Conservation (phyloP, 2,113 vertebrate genomes). For the Lepisosteus oculatus region DNA sequence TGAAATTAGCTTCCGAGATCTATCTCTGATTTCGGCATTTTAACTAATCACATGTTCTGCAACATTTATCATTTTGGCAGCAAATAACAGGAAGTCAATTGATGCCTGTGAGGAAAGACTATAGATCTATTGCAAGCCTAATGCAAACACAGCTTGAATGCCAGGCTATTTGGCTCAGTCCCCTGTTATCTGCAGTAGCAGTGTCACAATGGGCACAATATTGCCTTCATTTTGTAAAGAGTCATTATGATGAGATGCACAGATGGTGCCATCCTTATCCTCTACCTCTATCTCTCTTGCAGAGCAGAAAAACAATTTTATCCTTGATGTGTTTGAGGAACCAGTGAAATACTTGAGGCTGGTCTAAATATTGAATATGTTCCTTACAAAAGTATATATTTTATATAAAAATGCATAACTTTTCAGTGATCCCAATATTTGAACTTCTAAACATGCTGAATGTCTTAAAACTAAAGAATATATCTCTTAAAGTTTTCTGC, state of each 20-base stretch:
- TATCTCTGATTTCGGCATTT: not conserved
- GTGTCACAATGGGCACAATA: slow-evolving; percentile 5
- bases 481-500: too few relatives aligned
- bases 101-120: not conserved
- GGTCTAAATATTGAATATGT: too few relatives aligned
- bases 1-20: not conserved
- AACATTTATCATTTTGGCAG: not conserved
- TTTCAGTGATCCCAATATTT: too few relatives aligned
- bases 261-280: slow-evolving; percentile 18
- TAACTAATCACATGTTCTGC: not conserved
- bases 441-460: too few relatives aligned
- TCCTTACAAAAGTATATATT: too few relatives aligned
- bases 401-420: too few relatives aligned
- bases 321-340: too few relatives aligned
- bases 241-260: slow-evolving; percentile 2
- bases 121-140: slow-evolving; percentile 9
- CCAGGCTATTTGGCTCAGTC: slow-evolving; percentile 5
- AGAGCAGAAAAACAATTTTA: too few relatives aligned
- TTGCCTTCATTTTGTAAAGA: not conserved
- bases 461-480: too few relatives aligned
- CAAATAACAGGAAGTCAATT: not conserved
- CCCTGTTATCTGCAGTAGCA: not conserved
- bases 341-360: too few relatives aligned
- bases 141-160: slow-evolving; percentile 6
- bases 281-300: slow-evolving; percentile 19